A percentile compares a stretch with the other conserved stretches of the same genome.
Conservation (phyloP, 2,797 vertebrate species). For the Eulemur albifrons region DNA sequence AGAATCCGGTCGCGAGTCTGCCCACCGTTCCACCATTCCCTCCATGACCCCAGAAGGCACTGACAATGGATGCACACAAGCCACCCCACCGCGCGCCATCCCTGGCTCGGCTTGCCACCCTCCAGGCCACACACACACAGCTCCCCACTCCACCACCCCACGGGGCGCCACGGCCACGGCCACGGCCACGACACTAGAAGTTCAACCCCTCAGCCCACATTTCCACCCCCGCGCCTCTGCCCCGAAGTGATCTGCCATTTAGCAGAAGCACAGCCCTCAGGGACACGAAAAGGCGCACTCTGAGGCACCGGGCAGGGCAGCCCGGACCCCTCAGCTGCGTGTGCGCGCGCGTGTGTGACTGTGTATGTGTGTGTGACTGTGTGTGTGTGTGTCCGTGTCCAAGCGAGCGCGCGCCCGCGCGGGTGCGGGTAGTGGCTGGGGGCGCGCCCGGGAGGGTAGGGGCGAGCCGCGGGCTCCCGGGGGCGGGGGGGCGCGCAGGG, state of each 20-base stretch:
- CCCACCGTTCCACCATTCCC: constrained; percentile 12
- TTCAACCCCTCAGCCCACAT: constrained; percentile 27
- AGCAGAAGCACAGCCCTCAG: background rate
- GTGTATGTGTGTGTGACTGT: background rate
- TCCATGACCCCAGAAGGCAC: background rate
- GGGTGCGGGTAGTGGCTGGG: constrained; percentile 22
- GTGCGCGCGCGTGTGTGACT: background rate
- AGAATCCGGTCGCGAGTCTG: background rate
- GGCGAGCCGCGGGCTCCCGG: background rate
- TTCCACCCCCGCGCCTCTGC: background rate
- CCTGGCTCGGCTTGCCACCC: background rate
- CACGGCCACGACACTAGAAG: background rate
- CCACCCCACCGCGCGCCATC: background rate
- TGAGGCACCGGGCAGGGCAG: background rate
- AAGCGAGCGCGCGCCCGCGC: background rate
- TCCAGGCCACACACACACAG: background rate
- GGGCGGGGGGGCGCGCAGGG: background rate
- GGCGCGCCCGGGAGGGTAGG: constrained; percentile 49
- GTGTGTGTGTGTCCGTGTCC: background rate
- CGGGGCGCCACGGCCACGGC: background rate
- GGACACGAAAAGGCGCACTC: background rate
- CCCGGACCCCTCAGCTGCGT: background rate
- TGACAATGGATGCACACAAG: background rate
- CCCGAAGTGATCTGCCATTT: background rate
- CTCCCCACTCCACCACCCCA: background rate